Conservation (phyloP, 2,888 invertebrate genomes). For the Stomorhina lunata region DNA sequence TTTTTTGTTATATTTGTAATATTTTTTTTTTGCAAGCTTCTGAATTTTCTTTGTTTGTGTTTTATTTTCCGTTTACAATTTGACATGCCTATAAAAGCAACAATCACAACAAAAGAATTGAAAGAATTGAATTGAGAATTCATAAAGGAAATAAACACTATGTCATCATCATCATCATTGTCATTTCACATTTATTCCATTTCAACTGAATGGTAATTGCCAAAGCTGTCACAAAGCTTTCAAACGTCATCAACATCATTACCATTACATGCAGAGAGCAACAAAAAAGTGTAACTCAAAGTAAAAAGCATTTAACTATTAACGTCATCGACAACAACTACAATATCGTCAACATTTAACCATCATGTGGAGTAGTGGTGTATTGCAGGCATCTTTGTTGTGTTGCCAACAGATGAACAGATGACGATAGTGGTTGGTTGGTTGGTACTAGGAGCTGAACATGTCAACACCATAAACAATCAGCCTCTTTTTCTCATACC, state of each 20-base stretch:
- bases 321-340: conserved; percentile 1
- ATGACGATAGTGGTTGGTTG: neutral
- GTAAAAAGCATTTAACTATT: conserved; percentile 37
- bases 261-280: conserved; percentile 33
- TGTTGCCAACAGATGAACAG: neutral
- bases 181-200: conserved; percentile 61
- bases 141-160: conserved; percentile 65
- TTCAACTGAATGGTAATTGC: conserved; percentile 63
- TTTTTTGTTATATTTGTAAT: neutral
- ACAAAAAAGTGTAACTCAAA: neutral
- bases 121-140: conserved; percentile 35
- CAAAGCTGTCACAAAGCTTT: conserved; percentile 64
- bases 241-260: conserved; percentile 58
- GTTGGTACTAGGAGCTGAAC: neutral
- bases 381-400: conserved; percentile 9
- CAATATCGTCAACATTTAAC: neutral
- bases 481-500: neutral
- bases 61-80: conserved; percentile 46
- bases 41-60: conserved; percentile 16
- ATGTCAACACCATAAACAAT: conserved; percentile 48
- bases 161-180: conserved; percentile 64
- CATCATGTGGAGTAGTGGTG: neutral
- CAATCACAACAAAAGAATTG: conserved; percentile 3
- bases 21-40: neutral
- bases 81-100: conserved; percentile 49